Conservation (phyloP, 37 sponge, comb jelly and placozoan species). For the Eunapius fragilis region DNA sequence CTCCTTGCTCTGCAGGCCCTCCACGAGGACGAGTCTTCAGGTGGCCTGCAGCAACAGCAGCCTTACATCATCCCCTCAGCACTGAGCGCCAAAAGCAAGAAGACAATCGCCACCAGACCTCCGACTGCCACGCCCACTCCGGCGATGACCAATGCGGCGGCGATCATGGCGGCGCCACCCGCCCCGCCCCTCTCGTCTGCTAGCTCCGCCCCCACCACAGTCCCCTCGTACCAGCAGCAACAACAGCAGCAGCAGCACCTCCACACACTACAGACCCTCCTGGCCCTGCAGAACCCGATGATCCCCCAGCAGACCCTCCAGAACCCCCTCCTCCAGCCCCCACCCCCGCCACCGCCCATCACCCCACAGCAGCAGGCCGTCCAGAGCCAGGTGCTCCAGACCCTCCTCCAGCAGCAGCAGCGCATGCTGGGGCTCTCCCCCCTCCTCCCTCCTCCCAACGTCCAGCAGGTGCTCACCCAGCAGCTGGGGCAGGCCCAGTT, state of each 20-base stretch:
- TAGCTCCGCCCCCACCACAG: not conserved
- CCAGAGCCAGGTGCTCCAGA: slow-evolving; percentile 1
- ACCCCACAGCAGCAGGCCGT: too few species aligned
- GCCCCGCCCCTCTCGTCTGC: not conserved
- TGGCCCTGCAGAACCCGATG: slow-evolving; percentile 1
- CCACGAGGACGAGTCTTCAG: not conserved
- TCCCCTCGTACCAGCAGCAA: not conserved
- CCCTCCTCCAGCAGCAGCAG: not conserved
- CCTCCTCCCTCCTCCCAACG: slow-evolving; percentile 8
- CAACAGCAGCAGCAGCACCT: slow-evolving; percentile 44
- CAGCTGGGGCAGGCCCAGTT: slow-evolving; percentile 37
- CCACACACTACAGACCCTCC: not conserved
- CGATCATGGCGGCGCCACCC: not conserved
- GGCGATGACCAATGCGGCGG: not conserved
- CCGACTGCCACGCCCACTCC: not conserved
- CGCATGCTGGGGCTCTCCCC: not conserved
- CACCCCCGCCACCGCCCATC: not conserved
- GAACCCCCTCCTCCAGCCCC: not conserved
- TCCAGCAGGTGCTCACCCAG: slow-evolving; percentile 40
- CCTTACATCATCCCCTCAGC: not conserved
- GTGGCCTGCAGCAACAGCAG: not conserved
- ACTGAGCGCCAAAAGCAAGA: not conserved
- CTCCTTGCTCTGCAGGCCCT: slow-evolving; percentile 23
- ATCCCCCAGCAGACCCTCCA: not conserved
- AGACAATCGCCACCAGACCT: not conserved